Conservation (phyloP, 2,888 invertebrate species). For the Heliconius hortense region DNA sequence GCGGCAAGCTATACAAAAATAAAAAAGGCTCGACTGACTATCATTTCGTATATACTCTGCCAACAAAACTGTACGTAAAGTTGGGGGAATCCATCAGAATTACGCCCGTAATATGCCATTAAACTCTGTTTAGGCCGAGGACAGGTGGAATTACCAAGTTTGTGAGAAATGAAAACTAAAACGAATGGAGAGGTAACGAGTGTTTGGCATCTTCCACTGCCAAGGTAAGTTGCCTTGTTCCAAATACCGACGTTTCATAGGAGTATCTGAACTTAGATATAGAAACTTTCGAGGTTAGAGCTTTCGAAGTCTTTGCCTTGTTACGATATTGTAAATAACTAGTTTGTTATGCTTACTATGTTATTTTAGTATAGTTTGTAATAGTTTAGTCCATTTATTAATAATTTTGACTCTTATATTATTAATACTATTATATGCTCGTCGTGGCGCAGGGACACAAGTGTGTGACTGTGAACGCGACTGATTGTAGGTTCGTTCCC, state of each 20-base stretch:
- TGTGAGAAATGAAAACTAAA: slow-evolving; percentile 50
- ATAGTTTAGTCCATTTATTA: neutral
- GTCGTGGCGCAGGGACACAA: too few relatives aligned
- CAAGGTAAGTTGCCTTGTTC: slow-evolving; percentile 17
- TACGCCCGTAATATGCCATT: slow-evolving; percentile 54
- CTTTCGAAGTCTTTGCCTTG: neutral
- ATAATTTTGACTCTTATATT: too few relatives aligned
- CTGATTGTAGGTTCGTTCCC: too few relatives aligned
- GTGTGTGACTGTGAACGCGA: too few relatives aligned
- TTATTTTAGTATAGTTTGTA: neutral
- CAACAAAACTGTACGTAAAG: slow-evolving; percentile 43
- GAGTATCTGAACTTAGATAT: neutral
- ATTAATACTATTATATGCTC: too few relatives aligned
- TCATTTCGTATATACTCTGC: slow-evolving; percentile 35
- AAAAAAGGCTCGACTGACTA: slow-evolving; percentile 34
- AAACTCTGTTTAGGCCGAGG: slow-evolving; percentile 62
- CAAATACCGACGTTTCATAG: neutral
- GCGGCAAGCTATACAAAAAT: too few relatives aligned
- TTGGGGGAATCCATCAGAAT: slow-evolving; percentile 54
- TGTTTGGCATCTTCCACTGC: slow-evolving; percentile 29
- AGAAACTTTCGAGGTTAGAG: neutral
- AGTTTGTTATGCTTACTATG: neutral
- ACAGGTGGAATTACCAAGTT: slow-evolving; percentile 63
- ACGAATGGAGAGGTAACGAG: slow-evolving; percentile 45
- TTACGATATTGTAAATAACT: neutral